Evolutionary conservation across 2,797 vertebrate genomes (phyloP).

Genomic region (Oreortyx pictus): DNA sequence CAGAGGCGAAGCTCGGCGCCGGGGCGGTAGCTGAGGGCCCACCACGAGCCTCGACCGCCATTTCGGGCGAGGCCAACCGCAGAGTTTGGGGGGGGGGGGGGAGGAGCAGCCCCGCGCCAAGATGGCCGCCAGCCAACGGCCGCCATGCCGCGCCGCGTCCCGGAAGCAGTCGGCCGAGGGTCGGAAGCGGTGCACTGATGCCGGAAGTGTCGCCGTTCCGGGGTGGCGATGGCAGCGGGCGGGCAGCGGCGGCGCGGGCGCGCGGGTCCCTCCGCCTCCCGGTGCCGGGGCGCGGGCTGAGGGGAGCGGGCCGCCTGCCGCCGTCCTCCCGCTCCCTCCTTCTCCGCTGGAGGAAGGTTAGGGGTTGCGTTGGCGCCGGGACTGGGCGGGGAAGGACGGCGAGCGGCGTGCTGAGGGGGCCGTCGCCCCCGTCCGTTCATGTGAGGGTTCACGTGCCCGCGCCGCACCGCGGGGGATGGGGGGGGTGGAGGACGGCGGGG

Average conservation of each 20-base stretch:
- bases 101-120: neutral
- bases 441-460: no score
- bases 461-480: no score
- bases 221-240: conserved; percentile 13
- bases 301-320: conserved; percentile 35
- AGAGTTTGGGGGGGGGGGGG: no score
- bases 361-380: neutral
- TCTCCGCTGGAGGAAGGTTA: conserved; percentile 61
- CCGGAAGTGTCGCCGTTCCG: conserved; percentile 15
- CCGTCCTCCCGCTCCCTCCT: conserved; percentile 43
- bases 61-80: neutral
- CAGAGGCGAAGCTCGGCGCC: no score
- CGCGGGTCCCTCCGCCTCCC: neutral
- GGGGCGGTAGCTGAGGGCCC: accelerated
- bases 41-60: accelerated
- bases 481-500: neutral
- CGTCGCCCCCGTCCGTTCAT: no score
- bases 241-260: neutral
- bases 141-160: neutral
- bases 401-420: neutral
- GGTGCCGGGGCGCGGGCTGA: conserved; percentile 21
- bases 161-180: neutral
- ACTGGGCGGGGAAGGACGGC: no score
- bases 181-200: neutral
- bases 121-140: conserved; percentile 27